Percentiles rank a stretch among this genome's conserved stretches.
phyloP scores from a whole-genome alignment of 2,113 vertebrate genomes.

The Romanogobio albipinnatus region DNA sequence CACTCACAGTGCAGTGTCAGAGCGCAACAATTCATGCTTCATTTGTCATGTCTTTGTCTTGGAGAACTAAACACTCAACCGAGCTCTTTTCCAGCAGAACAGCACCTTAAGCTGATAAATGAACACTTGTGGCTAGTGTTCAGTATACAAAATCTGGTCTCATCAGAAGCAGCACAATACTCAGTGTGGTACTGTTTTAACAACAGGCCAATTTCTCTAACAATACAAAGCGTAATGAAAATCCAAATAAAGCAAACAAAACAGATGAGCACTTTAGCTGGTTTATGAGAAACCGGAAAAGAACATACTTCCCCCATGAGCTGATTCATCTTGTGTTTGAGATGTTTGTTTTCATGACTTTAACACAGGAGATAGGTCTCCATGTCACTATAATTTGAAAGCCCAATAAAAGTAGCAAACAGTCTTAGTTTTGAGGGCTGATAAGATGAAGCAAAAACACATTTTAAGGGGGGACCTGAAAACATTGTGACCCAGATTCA shows the following conservation, averaged over 20 bases:
- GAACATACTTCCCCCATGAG: neutral
- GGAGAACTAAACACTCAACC: conserved; percentile 33
- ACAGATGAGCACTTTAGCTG: neutral
- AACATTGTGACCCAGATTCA: no score
- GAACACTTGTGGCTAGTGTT: conserved; percentile 41
- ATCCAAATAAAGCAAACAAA: conserved; percentile 27
- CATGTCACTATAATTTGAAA: neutral
- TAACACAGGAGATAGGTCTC: neutral
- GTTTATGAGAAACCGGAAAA: conserved; percentile 2
- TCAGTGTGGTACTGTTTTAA: conserved; percentile 30
- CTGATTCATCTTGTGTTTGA: neutral
- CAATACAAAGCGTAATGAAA: conserved; percentile 1
- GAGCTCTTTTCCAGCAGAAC: conserved; percentile 25
- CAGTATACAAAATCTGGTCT: conserved; percentile 54
- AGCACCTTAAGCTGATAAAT: conserved; percentile 43
- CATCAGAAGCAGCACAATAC: conserved; percentile 16
- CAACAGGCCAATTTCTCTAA: neutral
- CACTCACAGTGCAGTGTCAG: conserved; percentile 36
- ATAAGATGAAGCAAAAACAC: no score
- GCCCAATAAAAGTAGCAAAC: neutral
- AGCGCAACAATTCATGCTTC: conserved; percentile 38
- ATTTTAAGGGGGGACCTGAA: no score
- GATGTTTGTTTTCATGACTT: neutral
- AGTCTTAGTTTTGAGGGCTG: neutral
- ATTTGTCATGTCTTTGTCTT: conserved; percentile 46